These are phyloP conservation scores for Chaetops frenatus DNA, from an alignment of 2,113 vertebrate species.

Conservation along the genomic window DNA sequence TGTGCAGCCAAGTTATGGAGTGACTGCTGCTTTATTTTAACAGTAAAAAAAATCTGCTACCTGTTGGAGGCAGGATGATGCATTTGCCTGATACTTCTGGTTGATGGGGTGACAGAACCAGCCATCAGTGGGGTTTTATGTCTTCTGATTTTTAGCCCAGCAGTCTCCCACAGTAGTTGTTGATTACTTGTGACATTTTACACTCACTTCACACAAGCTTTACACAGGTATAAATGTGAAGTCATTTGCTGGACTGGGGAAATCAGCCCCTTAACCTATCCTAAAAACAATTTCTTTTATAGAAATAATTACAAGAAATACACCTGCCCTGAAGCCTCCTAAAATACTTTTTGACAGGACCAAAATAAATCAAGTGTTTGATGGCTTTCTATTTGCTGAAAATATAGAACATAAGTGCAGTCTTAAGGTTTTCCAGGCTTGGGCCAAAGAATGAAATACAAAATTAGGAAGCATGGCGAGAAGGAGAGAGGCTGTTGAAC, in stretches of 20 bases:
- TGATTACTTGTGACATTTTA: background rate
- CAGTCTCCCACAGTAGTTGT: background rate
- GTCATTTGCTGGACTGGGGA: background rate
- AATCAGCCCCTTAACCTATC: background rate
- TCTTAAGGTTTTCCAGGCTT: background rate
- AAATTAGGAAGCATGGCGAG: background rate
- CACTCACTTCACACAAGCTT: background rate
- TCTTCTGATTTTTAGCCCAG: background rate
- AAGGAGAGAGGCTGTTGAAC: background rate
- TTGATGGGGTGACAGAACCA: background rate
- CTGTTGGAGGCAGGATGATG: background rate
- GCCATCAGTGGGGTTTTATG: background rate
- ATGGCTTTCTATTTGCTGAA: background rate
- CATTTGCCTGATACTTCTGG: background rate
- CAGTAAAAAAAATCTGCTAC: background rate
- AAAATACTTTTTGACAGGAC: background rate
- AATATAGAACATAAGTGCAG: background rate
- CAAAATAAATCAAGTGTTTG: background rate
- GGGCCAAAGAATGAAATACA: background rate
- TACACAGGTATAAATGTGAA: background rate
- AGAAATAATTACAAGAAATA: background rate
- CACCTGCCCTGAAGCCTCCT: background rate
- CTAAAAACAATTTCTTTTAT: background rate
- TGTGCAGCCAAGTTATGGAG: background rate
- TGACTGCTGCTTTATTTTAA: background rate